A percentile compares a stretch with the other conserved stretches of the same genome.
phyloP scores from a whole-genome alignment of 2,797 vertebrate species.

The Pangasius sanitwongsei region DNA sequence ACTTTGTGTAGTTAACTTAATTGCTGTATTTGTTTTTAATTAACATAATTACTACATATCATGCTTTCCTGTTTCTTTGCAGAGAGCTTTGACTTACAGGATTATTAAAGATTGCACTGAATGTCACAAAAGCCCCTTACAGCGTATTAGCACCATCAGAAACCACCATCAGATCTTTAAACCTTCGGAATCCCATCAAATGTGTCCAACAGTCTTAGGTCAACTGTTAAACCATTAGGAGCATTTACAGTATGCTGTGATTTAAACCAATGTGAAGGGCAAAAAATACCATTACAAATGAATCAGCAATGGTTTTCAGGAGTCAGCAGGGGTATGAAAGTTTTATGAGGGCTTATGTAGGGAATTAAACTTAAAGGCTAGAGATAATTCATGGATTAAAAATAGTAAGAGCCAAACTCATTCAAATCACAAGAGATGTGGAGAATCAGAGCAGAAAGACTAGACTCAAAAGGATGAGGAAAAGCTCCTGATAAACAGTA shows the following conservation, averaged over 20 bases:
- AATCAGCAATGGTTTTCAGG: neutral
- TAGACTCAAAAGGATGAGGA: neutral
- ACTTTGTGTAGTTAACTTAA: neutral
- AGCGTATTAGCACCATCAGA: neutral
- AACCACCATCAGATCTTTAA: neutral
- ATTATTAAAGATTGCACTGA: neutral
- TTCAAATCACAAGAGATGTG: conserved; percentile 13
- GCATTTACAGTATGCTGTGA: neutral
- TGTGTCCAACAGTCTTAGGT: neutral
- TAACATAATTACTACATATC: neutral
- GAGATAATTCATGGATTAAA: neutral
- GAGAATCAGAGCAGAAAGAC: conserved; percentile 14
- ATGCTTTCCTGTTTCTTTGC: neutral
- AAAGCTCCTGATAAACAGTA: neutral
- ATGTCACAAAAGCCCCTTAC: neutral
- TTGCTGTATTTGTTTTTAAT: neutral
- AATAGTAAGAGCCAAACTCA: neutral
- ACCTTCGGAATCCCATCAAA: neutral
- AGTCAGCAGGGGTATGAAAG: neutral
- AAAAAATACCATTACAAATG: neutral
- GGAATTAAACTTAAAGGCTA: conserved; percentile 16
- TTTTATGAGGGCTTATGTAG: conserved; percentile 14
- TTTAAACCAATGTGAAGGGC: neutral
- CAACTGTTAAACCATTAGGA: neutral
- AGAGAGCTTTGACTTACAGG: neutral